These are phyloP conservation scores for Argyresthia albistria DNA, from an alignment of 2,888 invertebrate species.

Conservation along the genomic window DNA sequence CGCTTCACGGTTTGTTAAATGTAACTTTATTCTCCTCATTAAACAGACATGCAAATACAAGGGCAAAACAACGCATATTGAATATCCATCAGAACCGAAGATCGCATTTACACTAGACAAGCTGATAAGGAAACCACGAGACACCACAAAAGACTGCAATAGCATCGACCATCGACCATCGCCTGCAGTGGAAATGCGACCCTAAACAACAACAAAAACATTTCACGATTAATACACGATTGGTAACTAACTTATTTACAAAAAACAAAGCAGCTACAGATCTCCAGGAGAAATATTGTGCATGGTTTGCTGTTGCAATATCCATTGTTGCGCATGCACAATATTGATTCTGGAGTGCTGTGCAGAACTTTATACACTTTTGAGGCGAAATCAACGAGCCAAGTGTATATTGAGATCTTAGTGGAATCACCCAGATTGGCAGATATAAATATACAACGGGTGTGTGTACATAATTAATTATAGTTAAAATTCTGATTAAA, in stretches of 20 bases:
- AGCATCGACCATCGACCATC: too few species aligned
- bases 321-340: background rate
- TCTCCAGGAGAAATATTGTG: background rate
- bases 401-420: conserved; percentile 23
- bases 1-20: conserved; percentile 25
- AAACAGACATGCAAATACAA: conserved; percentile 64
- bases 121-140: background rate
- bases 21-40: conserved; percentile 66
- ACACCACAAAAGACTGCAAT: too few species aligned
- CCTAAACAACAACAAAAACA: conserved; percentile 24
- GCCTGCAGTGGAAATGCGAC: background rate
- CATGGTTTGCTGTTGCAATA: background rate
- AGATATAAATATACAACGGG: conserved; percentile 17
- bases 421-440: conserved; percentile 23
- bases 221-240: conserved; percentile 31
- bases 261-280: conserved; percentile 7
- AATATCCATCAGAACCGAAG: conserved; percentile 33
- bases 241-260: conserved; percentile 56
- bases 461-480: too few species aligned
- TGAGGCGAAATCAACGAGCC: background rate
- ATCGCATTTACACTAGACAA: background rate
- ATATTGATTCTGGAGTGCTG: too few species aligned
- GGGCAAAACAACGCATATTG: conserved; percentile 39
- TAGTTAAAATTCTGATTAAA: too few species aligned
- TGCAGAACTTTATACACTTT: too few species aligned